Conservation (phyloP, 1,140 invertebrate genomes). For the Nomia melanderi region DNA sequence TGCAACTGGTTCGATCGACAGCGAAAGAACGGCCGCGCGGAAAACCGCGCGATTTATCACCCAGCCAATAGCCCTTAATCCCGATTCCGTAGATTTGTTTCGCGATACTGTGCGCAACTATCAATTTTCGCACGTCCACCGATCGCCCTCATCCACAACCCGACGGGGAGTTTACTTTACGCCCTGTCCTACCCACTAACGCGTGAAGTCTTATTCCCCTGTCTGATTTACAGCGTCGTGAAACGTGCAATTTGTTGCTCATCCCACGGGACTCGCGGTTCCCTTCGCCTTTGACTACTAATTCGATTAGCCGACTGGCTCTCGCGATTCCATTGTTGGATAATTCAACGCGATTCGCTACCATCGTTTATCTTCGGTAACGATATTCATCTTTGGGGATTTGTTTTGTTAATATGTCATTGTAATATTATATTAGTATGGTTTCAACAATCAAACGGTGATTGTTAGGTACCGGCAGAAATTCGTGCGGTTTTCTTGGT, state of each 20-base stretch:
- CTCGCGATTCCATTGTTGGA: neutral
- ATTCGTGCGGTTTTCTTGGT: too few species aligned
- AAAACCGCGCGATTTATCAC: constrained; percentile 50
- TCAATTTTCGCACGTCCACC: constrained; percentile 52
- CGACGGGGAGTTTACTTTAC: constrained; percentile 3
- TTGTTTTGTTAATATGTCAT: too few species aligned
- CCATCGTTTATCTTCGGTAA: too few species aligned
- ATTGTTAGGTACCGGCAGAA: too few species aligned
- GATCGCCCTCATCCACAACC: constrained; percentile 9
- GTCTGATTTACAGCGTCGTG: constrained; percentile 2
- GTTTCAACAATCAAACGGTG: too few species aligned
- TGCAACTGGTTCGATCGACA: neutral
- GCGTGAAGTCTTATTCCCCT: constrained; percentile 27
- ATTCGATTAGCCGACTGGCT: neutral
- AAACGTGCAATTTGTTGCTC: constrained; percentile 18
- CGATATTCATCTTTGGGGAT: too few species aligned
- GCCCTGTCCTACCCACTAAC: neutral
- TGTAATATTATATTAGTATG: too few species aligned
- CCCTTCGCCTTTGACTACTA: neutral
- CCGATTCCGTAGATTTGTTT: constrained; percentile 58
- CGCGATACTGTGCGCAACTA: constrained; percentile 40
- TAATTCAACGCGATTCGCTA: too few species aligned
- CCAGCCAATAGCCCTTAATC: constrained; percentile 47
- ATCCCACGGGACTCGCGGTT: neutral
- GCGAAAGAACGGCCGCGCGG: neutral